These are phyloP conservation scores for Euphonia xanthogaster DNA, from an alignment of 2,797 vertebrate genomes.

Conservation along the genomic window DNA sequence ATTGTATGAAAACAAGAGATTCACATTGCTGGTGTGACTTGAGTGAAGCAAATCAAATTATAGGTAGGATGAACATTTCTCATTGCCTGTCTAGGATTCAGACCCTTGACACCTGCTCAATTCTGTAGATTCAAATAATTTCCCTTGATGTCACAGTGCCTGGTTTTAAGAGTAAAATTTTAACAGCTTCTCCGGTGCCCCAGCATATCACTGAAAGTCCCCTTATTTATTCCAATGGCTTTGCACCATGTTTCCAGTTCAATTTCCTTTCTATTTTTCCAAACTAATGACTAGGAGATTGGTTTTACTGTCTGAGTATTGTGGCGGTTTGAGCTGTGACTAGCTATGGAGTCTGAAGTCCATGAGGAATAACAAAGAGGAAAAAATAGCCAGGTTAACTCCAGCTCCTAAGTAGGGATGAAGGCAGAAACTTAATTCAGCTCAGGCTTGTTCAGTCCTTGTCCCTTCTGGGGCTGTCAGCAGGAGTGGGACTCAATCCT, in stretches of 20 bases:
- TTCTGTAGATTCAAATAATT: background rate
- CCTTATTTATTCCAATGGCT: conserved; percentile 38
- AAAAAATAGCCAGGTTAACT: background rate
- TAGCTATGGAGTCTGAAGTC: background rate
- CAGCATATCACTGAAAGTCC: background rate
- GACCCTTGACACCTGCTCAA: background rate
- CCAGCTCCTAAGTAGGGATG: background rate
- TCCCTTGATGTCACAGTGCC: conserved; percentile 17
- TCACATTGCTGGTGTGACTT: background rate
- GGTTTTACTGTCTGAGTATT: conserved; percentile 5
- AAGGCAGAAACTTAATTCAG: conserved; percentile 12
- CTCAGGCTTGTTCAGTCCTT: background rate
- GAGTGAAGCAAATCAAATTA: conserved; percentile 15
- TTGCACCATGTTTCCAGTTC: conserved; percentile 32
- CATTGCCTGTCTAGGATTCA: background rate
- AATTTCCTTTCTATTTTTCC: conserved; percentile 60
- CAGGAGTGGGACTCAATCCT: background rate
- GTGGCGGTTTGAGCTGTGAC: background rate
- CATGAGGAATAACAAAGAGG: conserved; percentile 18
- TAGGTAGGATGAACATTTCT: background rate
- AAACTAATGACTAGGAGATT: conserved; percentile 56
- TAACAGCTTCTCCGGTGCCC: background rate
- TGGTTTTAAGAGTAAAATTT: conserved; percentile 9
- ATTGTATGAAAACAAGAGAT: background rate
- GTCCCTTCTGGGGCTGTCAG: background rate